phyloP scores from a whole-genome alignment of 2,113 vertebrate genomes.

The Gallinago paraguaiae region DNA sequence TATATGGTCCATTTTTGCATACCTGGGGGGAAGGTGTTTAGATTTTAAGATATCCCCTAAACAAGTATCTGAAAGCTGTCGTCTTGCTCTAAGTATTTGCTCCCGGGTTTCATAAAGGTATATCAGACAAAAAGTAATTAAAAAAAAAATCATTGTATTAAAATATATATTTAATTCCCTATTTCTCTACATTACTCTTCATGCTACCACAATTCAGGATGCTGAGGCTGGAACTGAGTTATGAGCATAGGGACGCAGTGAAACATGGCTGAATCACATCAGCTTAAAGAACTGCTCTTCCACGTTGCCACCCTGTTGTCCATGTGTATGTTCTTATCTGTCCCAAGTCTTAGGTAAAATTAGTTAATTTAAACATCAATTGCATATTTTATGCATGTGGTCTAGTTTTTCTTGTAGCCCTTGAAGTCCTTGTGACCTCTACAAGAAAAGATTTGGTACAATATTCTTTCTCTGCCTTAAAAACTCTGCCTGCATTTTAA shows the following conservation, averaged over 20 bases:
- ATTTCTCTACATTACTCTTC: neutral
- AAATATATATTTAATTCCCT: neutral
- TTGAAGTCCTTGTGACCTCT: neutral
- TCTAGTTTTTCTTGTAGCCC: neutral
- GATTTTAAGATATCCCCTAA: neutral
- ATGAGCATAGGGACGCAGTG: neutral
- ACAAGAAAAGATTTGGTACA: neutral
- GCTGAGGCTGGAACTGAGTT: neutral
- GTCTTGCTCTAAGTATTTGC: neutral
- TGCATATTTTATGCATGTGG: neutral
- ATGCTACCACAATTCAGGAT: neutral
- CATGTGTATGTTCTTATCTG: neutral
- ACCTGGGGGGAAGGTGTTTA: neutral
- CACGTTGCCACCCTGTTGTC: neutral
- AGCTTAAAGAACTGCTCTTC: neutral
- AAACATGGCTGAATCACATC: neutral
- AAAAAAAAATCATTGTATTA: neutral
- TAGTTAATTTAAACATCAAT: neutral
- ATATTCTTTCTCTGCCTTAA: neutral
- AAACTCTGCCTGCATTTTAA: neutral
- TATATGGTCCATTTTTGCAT: neutral
- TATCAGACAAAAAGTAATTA: neutral
- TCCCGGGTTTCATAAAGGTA: neutral
- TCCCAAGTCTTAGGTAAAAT: neutral
- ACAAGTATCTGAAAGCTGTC: neutral